Evolutionary conservation across 2,113 vertebrate species (phyloP).

Genomic region (Oreocharis arfaki): DNA sequence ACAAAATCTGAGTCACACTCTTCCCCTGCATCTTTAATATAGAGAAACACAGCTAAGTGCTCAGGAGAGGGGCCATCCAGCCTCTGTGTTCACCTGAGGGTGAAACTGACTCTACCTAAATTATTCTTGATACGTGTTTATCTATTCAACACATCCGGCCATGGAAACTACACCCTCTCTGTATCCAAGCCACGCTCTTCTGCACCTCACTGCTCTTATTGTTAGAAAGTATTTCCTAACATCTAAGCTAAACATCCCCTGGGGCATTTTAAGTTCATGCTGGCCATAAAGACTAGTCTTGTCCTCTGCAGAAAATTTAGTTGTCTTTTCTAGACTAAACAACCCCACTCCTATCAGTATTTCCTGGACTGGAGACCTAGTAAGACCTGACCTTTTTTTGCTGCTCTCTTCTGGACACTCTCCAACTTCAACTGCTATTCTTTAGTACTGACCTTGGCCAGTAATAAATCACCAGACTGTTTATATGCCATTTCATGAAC

Average conservation of each 20-base stretch:
- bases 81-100: not conserved
- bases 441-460: not conserved
- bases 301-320: not conserved
- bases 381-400: conserved; percentile 4
- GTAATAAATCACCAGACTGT: not conserved
- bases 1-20: conserved; percentile 10
- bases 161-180: not conserved
- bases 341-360: not conserved
- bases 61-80: not conserved
- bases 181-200: not conserved
- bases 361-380: conserved; percentile 8
- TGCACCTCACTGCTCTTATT: not conserved
- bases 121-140: not conserved
- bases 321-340: conserved; percentile 40
- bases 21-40: not conserved
- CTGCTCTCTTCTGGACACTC: not conserved
- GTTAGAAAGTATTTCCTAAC: not conserved
- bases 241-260: not conserved
- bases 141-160: not conserved
- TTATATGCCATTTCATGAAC: not conserved
- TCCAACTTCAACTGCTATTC: not conserved
- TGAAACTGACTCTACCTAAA: not conserved
- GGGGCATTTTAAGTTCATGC: not conserved
- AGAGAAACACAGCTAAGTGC: not conserved
- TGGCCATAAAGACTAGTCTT: not conserved